A percentile compares a stretch with the other conserved stretches of the same genome.
Evolutionary conservation across 2,797 vertebrate genomes (phyloP).

Genomic region (Micropoecilia bifurca): DNA sequence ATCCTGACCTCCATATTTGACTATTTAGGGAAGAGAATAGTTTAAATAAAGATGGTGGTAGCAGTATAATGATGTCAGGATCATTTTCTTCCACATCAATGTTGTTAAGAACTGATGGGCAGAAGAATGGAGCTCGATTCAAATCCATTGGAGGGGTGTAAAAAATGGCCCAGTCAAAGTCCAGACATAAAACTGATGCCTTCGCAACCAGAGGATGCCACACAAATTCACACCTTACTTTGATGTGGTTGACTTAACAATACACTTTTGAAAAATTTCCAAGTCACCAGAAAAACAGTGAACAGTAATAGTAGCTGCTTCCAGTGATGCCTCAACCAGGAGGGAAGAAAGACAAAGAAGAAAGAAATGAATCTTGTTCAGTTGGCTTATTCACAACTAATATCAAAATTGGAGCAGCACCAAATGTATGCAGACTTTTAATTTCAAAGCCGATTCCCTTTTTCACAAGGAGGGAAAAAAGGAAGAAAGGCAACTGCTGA

Average conservation of each 20-base stretch:
- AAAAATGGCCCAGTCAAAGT: neutral
- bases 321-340: neutral
- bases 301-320: neutral
- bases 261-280: neutral
- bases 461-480: neutral
- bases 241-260: neutral
- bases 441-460: too few species aligned
- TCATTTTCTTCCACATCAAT: too few species aligned
- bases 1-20: neutral
- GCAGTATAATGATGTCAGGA: too few species aligned
- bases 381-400: neutral
- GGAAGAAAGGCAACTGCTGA: neutral
- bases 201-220: neutral
- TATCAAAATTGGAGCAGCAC: neutral
- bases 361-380: neutral
- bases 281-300: neutral
- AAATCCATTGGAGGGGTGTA: too few species aligned
- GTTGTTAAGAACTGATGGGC: too few species aligned
- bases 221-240: neutral
- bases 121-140: too few species aligned
- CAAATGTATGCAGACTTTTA: neutral
- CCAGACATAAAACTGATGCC: neutral
- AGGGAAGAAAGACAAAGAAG: neutral
- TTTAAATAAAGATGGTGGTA: neutral
- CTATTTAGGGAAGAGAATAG: neutral